Conservation (phyloP, 2,888 invertebrate genomes). For the Eupithecia tripunctaria region DNA sequence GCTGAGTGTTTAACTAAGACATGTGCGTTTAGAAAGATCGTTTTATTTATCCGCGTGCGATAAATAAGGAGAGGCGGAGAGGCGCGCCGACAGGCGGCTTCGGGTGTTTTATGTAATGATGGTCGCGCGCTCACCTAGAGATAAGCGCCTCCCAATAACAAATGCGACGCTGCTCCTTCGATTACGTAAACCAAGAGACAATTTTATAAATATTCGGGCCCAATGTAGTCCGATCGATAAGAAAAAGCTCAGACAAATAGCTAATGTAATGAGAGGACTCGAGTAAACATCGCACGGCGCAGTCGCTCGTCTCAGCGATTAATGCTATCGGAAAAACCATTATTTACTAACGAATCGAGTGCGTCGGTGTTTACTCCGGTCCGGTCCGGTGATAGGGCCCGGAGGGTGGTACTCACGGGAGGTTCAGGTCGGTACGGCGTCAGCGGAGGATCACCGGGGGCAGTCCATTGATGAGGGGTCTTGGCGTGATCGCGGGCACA, state of each 20-base stretch:
- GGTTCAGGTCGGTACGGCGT: conserved; percentile 34
- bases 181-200: conserved; percentile 75
- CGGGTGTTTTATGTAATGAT: conserved; percentile 63
- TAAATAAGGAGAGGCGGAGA: conserved; percentile 34
- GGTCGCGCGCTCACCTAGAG: conserved; percentile 46
- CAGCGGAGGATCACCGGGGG: conserved; percentile 71
- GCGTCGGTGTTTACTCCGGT: conserved; percentile 49
- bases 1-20: conserved; percentile 20
- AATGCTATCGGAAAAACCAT: conserved; percentile 6
- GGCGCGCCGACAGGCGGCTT: conserved; percentile 45
- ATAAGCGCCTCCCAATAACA: conserved; percentile 65
- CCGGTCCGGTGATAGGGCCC: neutral
- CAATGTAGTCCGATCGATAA: conserved; percentile 66
- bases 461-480: conserved; percentile 71
- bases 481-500: conserved; percentile 54
- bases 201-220: conserved; percentile 69
- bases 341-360: conserved; percentile 62
- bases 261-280: conserved; percentile 65
- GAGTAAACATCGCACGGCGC: conserved; percentile 71
- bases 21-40: conserved; percentile 34
- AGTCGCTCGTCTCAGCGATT: conserved; percentile 60
- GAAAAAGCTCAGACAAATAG: conserved; percentile 66
- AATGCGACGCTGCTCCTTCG: conserved; percentile 63
- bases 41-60: conserved; percentile 43
- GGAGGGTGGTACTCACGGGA: conserved; percentile 43